Percentiles rank a stretch among this genome's conserved stretches.
Evolutionary conservation across 2,113 vertebrate species (phyloP).

Genomic region (Eolophus roseicapilla): DNA sequence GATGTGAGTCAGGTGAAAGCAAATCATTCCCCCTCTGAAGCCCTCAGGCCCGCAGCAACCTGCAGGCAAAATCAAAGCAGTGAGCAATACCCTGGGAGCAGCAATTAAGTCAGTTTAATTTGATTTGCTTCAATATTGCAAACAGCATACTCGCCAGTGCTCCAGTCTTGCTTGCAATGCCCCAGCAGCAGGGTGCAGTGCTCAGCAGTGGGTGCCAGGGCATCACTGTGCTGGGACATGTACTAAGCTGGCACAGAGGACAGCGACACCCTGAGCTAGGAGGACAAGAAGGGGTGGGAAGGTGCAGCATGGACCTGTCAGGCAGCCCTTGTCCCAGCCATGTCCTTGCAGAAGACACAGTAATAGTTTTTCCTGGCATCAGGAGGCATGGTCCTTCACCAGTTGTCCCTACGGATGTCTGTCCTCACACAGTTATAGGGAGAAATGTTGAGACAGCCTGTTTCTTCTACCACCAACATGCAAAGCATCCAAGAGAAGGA

Average conservation of each 20-base stretch:
- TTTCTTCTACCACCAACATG: neutral
- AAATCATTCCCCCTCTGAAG: neutral
- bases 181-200: neutral
- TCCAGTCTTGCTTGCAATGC: neutral
- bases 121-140: neutral
- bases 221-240: rapidly evolving
- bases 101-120: neutral
- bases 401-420: neutral
- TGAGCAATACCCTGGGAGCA: neutral
- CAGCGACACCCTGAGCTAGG: neutral
- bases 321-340: neutral
- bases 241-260: rapidly evolving
- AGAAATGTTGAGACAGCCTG: neutral
- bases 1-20: neutral
- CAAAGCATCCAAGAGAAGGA: neutral
- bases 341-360: neutral
- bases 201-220: neutral
- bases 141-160: neutral
- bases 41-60: neutral
- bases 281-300: neutral
- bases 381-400: neutral
- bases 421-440: rapidly evolving
- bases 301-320: neutral
- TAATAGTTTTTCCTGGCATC: neutral
- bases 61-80: neutral